These are phyloP conservation scores for Chromis chromis DNA, from an alignment of 2,797 vertebrate genomes.

Conservation along the genomic window DNA sequence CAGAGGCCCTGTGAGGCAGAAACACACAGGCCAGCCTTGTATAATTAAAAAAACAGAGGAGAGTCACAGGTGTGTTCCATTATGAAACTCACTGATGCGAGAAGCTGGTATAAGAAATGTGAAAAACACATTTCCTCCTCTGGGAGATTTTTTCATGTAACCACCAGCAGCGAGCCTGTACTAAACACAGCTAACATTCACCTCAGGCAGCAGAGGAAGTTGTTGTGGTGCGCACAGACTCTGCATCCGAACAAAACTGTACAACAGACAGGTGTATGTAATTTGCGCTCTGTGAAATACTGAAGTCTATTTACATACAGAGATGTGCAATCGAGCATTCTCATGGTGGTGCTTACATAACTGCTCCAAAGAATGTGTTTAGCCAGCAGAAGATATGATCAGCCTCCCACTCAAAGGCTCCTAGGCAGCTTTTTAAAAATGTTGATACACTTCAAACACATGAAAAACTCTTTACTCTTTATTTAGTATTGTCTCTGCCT, in stretches of 20 bases:
- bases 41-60: conserved; percentile 44
- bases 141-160: conserved; percentile 63
- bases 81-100: conserved; percentile 51
- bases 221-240: conserved; percentile 5
- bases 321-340: conserved; percentile 34
- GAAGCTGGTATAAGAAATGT: conserved; percentile 39
- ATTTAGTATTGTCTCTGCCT: conserved; percentile 54
- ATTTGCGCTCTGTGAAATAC: conserved; percentile 32
- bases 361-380: conserved; percentile 60
- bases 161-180: conserved; percentile 50
- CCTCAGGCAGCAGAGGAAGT: conserved; percentile 42
- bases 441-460: conserved; percentile 32
- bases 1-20: conserved; percentile 81
- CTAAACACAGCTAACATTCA: conserved; percentile 28
- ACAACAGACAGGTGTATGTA: conserved; percentile 41
- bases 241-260: conserved; percentile 32
- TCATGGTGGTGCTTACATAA: conserved; percentile 60
- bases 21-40: background rate
- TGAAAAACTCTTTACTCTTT: conserved; percentile 39
- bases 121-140: conserved; percentile 61
- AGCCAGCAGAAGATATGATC: conserved; percentile 54
- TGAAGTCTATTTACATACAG: conserved; percentile 59
- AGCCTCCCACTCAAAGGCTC: conserved; percentile 51
- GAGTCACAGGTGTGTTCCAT: conserved; percentile 59
- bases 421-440: conserved; percentile 56